Base-by-base conservation (phyloP, 64 coral and sea anemone species). In the Cladopsammia gracilis region DNA sequence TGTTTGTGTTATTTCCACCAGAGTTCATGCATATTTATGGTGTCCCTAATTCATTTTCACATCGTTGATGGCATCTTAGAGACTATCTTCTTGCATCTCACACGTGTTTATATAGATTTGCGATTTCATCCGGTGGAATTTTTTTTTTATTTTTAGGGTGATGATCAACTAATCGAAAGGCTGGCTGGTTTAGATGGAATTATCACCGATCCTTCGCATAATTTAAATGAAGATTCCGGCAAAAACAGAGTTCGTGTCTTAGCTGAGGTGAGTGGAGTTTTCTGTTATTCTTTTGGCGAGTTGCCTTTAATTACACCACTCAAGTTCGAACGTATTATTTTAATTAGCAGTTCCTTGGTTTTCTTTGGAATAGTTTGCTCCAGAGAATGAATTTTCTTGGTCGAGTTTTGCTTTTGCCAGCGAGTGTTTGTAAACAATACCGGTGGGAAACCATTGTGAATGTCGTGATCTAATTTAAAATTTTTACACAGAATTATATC, bases 101-200 rank as follows among this genome's bases (percentile, higher is more conserved):
- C 62, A 68, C 62, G n/a, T 84, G 80, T 84, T 46, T 14, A 84
- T 48, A 22, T 10, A 65, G 20, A 84, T 67, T 67, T 66, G 6
- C 22, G 10, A 67, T 84, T 67, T 84, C 16, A 48, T 68, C n/a
- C 80, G 61, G 16, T 67, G 20, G 44, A 48, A 50, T 67, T 49
- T 50, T 34, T 34, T 10, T 66, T 68, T 84, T 68, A 84, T 64
- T 92, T 92, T 62, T 54, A 99, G 98, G 98, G 94, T 3, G 98
- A 99, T 68, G 94, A 99, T 16, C 91, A 99, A 44, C 73, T 96
- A 13, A 88, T 99, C 79, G 94, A 99, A 82, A 96, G 94, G 64
- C 94, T 99, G 43, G 83, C 95, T 42, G 94, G 94, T 5, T 76
- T 99, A 50, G 98, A 99, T 94, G 98, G 98, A 13, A 96, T 99